Evolutionary conservation across 1,140 invertebrate genomes (phyloP), one percentile per base, ranked within the genome.

Genomic region (Dendrolimus kikuchii): DNA sequence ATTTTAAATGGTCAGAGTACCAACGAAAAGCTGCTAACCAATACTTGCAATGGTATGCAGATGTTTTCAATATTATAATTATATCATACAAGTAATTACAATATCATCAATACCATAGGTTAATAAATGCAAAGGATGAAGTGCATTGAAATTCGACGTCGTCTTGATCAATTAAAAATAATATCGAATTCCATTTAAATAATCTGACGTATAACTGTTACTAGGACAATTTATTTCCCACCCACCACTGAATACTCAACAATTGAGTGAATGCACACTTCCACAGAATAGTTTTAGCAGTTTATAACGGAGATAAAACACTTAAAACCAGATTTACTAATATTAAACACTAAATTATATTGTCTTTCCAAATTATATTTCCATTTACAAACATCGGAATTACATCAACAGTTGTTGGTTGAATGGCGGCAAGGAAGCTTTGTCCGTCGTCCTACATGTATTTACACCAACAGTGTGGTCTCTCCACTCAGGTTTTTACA

Each of bases 51-150:
- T 75, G 71, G 79, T 86, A 82, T 77, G 78, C 74, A 76, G 82
- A 60, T 80, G 82, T 87, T 82, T 84, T 77, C 78, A 75, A 72
- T 81, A 74, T 65, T 64, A 23, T 23, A 23, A 23, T 23, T 23
- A 74, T 88, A 88, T 87, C 76, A 86, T 87, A 88, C 86, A 88
- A 86, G 83, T 88, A 86, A 88, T 88, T 87, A 88, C 86, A 88
- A 82, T 86, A 86, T 86, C 23, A 23, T 23, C 77, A 86, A 87
- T 86, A 88, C 86, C 83, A 82, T 86, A 87, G 81, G 86, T 86
- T 87, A 87, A 88, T 88, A 88, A 88, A 88, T 88, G 86, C 86
- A 87, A 88, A 86, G 87, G 77, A 87, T 86, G 77, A 85, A 87
- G 86, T 88, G 86, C 85, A 86, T 86, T 86, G 68, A 85, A 87